Evolutionary conservation across 1,140 invertebrate species (phyloP), one percentile per base, ranked within the genome.

Genomic region (Drosophila sulfurigaster): DNA sequence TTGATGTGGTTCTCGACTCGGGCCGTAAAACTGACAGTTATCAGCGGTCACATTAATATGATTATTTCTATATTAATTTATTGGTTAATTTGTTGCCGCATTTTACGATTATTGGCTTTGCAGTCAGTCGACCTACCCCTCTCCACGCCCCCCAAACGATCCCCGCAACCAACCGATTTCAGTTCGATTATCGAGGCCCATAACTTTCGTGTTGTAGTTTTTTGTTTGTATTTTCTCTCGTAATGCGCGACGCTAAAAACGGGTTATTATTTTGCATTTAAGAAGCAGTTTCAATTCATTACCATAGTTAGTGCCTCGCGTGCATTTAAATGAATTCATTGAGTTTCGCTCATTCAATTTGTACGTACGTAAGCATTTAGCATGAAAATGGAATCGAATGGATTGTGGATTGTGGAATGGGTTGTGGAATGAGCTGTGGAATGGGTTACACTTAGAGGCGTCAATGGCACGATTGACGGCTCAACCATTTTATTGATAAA

Each of bases 21-120:
- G 48, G 15, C 20, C 56, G 30, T 57, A 38, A 51, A 65, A 85
- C 64, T 87, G 79, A 80, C 82, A 89, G 78, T 83, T 83, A 89
- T 89, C 83, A 81, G 81, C 81, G 62, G 58, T 71, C 59, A 79
- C 75, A 88, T 88, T 88, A 88, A 88, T 81, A 81, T 88, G 85
- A 89, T 89, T 85, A 81, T 82, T 88, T 86, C 86, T 89, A 79
- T 88, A 90, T 90, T 88, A 90, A 88, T 88, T 88, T 88, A 89
- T 88, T 78, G 86, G 86, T 89, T 88, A 88, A 88, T 88, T 88
- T 88, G 85, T 89, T 81, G 68, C 74, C 70, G 76, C 75, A 74
- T 76, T 88, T 88, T 88, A 88, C 78, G 85, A 89, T 88, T 88
- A 88, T 88, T 89, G 81, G 72, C 69, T 88, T 78, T 54, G 82